Percentiles rank a stretch among this genome's conserved stretches.
phyloP scores from a whole-genome alignment of 2,113 vertebrate genomes.

The Lasiurus borealis region DNA sequence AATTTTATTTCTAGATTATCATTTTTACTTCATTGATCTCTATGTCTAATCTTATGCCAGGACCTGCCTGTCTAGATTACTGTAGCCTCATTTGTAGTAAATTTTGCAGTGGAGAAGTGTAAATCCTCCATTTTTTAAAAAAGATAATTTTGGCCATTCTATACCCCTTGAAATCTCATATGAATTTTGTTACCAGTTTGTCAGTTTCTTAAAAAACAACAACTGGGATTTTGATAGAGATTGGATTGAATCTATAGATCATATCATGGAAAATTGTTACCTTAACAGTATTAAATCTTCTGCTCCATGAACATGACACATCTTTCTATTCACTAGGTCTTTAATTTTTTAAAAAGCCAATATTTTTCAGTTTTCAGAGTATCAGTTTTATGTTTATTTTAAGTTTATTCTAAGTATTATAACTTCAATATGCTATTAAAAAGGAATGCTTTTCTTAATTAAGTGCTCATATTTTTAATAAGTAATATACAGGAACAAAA shows the following conservation, averaged over 20 bases:
- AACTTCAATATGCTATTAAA: conserved; percentile 15
- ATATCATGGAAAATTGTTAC: background rate
- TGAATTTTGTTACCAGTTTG: background rate
- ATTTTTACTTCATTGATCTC: background rate
- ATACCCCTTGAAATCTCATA: background rate
- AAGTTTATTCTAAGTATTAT: background rate
- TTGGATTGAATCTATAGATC: background rate
- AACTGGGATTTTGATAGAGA: background rate
- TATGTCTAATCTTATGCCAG: background rate
- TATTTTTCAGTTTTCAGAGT: conserved; percentile 33
- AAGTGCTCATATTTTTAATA: conserved; percentile 17
- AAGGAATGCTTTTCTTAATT: background rate
- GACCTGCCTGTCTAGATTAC: background rate
- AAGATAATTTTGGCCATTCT: background rate
- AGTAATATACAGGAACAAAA: conserved; percentile 24
- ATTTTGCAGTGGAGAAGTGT: background rate
- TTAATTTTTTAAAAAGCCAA: conserved; percentile 2
- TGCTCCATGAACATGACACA: background rate
- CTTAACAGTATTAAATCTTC: background rate
- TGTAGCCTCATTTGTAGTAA: background rate
- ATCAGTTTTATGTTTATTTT: background rate
- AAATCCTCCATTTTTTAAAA: background rate
- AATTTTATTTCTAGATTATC: conserved; percentile 6
- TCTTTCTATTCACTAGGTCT: background rate
- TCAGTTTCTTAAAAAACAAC: background rate